Evolutionary conservation across 1,140 invertebrate species (phyloP), one percentile per base, ranked within the genome.

Genomic region (Pachyrhynchus sulphureomaculatus): DNA sequence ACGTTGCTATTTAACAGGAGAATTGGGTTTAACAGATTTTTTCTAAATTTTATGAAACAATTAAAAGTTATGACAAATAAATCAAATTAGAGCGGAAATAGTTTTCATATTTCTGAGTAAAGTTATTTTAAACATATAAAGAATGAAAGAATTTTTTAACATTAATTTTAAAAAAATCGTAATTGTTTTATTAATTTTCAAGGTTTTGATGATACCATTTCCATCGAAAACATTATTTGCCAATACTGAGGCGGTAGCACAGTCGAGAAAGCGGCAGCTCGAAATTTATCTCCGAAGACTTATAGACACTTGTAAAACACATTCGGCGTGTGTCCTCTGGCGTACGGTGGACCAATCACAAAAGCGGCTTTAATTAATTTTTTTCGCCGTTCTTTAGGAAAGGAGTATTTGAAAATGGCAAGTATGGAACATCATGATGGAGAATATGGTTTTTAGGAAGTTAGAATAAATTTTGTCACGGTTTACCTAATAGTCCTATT

Each of bases 311-410:
- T 92, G 89, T 72, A 83, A 84, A 23, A 80, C 83, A 59, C 81
- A 90, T 69, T 79, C 83, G 10, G 81, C 82, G 52, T 91, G n/a
- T 91, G 88, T 67, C 84, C 89, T 9, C 82, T 93, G 20, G 85
- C 91, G 72, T 84, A 86, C 37, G 83, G 81, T 62, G 85, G 34
- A 76, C 80, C 39, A 62, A 78, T 92, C 63, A 88, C 89, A 39
- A 86, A 87, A 64, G 83, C 86, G 68, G 84, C 86, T 12, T 80
- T 95, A 44, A 81, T 87, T 51, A 85, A 87, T 64, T 91, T 93
- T n/a, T 93, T 78, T 90, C 89, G 67, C 83, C 87, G 21, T 94
- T 95, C 81, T 94, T 94, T 79, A 82, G 88, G 62, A 90, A 90
- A 77, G 91, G 92, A 61, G 84, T 92, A 54, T 93, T 93, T 78